A percentile compares a stretch with the other conserved stretches of the same genome.
Evolutionary conservation across 2,113 vertebrate genomes (phyloP).

Genomic region (Paraplagusia blochii): DNA sequence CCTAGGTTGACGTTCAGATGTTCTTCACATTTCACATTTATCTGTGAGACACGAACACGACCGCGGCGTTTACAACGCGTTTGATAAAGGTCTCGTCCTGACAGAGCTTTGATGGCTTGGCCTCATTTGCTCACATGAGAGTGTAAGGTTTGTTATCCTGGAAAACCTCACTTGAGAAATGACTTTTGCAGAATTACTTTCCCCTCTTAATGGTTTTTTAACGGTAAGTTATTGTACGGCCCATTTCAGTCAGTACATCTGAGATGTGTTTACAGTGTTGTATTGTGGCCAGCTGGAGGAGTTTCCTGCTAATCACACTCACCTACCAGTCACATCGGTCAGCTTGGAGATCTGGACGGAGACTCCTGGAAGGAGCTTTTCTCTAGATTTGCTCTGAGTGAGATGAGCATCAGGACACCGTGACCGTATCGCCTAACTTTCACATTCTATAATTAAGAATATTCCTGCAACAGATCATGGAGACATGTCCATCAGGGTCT

Average conservation of each 20-base stretch:
- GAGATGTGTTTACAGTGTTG: conserved; percentile 53
- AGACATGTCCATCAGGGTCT: too few species aligned
- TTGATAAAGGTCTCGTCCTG: conserved; percentile 55
- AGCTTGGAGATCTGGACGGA: conserved; percentile 36
- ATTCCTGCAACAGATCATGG: conserved; percentile 17
- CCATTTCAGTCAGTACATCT: conserved; percentile 44
- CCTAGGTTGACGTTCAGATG: conserved; percentile 15
- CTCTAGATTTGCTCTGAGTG: too few species aligned
- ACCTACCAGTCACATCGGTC: conserved; percentile 68
- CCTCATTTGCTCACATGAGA: conserved; percentile 53
- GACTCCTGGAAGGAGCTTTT: too few species aligned
- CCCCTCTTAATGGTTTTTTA: conserved; percentile 59
- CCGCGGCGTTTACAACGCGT: conserved; percentile 23
- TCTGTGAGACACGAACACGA: conserved; percentile 10
- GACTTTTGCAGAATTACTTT: conserved; percentile 60
- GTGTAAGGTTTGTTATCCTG: conserved; percentile 60
- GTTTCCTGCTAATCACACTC: conserved; percentile 63
- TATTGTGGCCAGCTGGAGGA: conserved; percentile 50
- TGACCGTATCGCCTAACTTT: too few species aligned
- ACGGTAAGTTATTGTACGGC: conserved; percentile 49
- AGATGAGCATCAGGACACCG: too few species aligned
- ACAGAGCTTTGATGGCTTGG: conserved; percentile 45
- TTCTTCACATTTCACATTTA: conserved; percentile 3
- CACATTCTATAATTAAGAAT: neutral
- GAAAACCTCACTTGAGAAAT: conserved; percentile 67